phyloP scores from a whole-genome alignment of 1,140 invertebrate species.

The Conus ventricosus region DNA sequence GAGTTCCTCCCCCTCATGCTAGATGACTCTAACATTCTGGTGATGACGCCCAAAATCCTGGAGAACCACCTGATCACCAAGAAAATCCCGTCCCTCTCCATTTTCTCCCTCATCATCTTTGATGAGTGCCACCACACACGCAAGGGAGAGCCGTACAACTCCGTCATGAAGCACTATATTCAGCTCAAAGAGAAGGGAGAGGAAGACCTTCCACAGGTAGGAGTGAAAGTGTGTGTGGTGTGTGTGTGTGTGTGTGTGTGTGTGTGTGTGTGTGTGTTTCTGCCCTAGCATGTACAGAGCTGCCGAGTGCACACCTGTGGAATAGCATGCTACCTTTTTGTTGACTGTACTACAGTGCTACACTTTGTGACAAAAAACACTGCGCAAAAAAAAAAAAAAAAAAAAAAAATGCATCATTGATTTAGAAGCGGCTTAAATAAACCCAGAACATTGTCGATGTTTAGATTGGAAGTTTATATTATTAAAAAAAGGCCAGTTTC shows the following conservation, averaged over 20 bases:
- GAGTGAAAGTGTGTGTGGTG: constrained; percentile 1
- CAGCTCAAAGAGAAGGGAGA: constrained; percentile 46
- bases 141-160: constrained; percentile 69
- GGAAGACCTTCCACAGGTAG: constrained; percentile 55
- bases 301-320: no score
- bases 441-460: no score
- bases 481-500: no score
- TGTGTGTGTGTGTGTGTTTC: neutral
- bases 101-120: constrained; percentile 65
- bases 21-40: constrained; percentile 57
- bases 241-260: constrained; percentile 6
- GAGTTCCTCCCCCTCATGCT: constrained; percentile 54
- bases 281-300: no score
- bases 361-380: no score
- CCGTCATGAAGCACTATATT: constrained; percentile 64
- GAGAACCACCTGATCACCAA: constrained; percentile 57
- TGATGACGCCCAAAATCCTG: constrained; percentile 66
- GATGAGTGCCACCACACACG: constrained; percentile 74
- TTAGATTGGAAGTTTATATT: no score
- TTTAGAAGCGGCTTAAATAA: no score
- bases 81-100: constrained; percentile 42
- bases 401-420: no score
- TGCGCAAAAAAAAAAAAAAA: no score
- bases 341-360: no score
- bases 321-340: no score